These are phyloP conservation scores for Lacerta viridis DNA, from an alignment of 2,797 vertebrate species.

Conservation along the genomic window DNA sequence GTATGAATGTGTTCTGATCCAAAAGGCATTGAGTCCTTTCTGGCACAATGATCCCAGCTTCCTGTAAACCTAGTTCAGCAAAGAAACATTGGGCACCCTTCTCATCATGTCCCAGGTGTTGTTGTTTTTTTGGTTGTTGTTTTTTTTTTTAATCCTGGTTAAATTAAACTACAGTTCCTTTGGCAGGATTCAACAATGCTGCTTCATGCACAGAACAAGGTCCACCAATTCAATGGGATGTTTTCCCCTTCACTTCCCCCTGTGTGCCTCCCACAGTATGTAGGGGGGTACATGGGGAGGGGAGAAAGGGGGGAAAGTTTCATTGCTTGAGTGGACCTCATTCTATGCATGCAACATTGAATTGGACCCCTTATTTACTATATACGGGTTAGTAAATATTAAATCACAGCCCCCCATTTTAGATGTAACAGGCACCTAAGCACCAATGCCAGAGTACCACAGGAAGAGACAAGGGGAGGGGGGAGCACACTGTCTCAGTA, in stretches of 20 bases:
- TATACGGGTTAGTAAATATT: neutral
- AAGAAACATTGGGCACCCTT: too few species aligned
- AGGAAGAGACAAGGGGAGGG: neutral
- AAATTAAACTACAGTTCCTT: neutral
- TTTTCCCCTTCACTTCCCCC: too few species aligned
- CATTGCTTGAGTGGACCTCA: too few species aligned
- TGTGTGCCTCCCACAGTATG: too few species aligned
- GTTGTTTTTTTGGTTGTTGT: neutral
- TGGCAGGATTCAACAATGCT: too few species aligned
- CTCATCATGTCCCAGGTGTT: too few species aligned
- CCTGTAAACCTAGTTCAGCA: neutral
- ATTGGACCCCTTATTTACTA: neutral
- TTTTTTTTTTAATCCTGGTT: neutral
- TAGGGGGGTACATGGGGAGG: too few species aligned
- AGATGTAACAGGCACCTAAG: neutral
- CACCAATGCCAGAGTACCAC: neutral
- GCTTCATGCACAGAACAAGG: too few species aligned
- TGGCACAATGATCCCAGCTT: neutral
- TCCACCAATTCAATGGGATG: too few species aligned
- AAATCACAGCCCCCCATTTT: neutral
- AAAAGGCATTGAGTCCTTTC: conserved; percentile 10
- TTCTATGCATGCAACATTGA: too few species aligned
- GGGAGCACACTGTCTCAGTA: too few species aligned
- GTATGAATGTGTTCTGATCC: neutral
- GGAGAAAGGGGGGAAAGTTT: too few species aligned